Percentiles rank a stretch among this genome's conserved stretches.
phyloP scores from a whole-genome alignment of 2,113 vertebrate species.

The Anseranas semipalmata region DNA sequence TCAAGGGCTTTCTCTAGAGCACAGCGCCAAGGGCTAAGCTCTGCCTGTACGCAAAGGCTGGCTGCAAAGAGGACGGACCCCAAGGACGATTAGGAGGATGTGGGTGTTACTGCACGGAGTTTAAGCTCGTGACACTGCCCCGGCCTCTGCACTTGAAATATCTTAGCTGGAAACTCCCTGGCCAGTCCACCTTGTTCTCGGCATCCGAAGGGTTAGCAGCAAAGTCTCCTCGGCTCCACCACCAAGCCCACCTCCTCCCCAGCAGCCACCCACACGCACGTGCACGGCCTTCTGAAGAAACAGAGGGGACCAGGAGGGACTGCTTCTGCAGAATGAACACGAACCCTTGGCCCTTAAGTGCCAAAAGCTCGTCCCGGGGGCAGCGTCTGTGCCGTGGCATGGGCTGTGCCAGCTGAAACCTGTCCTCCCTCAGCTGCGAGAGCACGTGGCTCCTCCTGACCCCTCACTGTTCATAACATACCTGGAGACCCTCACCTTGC shows the following conservation, averaged over 20 bases:
- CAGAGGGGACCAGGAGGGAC: not conserved
- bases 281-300: not conserved
- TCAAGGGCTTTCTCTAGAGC: not conserved
- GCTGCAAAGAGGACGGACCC: not conserved
- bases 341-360: accelerated
- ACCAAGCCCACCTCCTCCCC: not conserved
- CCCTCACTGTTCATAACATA: not conserved
- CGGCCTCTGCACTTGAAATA: not conserved
- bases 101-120: not conserved
- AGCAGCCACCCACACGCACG: not conserved
- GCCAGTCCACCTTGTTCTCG: not conserved
- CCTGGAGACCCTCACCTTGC: not conserved
- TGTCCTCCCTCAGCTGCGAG: not conserved
- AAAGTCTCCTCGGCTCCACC: not conserved
- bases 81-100: not conserved
- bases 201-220: not conserved
- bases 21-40: not conserved
- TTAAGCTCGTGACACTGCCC: not conserved
- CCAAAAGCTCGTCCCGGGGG: not conserved
- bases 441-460: not conserved
- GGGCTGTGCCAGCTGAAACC: not conserved
- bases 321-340: not conserved
- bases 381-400: accelerated
- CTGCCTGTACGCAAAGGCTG: not conserved
- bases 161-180: not conserved